These are phyloP conservation scores for Lagopus muta DNA, from an alignment of 2,113 vertebrate genomes.

Conservation along the genomic window DNA sequence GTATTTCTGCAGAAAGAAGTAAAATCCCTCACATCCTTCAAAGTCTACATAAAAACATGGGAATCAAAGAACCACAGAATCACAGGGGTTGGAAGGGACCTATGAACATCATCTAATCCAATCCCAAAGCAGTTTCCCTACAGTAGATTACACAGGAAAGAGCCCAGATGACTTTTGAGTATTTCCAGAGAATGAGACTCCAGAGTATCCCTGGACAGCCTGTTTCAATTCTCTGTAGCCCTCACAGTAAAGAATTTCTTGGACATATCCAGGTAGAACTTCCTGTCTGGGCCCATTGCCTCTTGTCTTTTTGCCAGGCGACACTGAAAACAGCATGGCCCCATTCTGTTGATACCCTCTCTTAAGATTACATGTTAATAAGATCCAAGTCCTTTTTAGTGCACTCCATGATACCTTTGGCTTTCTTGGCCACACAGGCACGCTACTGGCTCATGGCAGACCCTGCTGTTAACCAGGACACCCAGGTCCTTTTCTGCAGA, in stretches of 20 bases:
- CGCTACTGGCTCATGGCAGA: background rate
- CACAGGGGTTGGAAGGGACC: no score
- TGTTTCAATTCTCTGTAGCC: background rate
- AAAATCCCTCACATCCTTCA: background rate
- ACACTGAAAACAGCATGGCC: background rate
- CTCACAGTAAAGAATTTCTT: background rate
- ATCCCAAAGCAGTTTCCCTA: background rate
- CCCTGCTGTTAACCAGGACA: background rate
- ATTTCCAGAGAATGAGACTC: background rate
- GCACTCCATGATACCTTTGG: background rate
- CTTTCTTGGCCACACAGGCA: background rate
- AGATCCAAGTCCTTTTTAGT: no score
- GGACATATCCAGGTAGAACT: background rate
- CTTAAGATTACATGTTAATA: no score
- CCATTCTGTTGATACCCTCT: background rate
- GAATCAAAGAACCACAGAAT: background rate
- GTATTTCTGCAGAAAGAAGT: background rate
- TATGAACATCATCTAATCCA: background rate
- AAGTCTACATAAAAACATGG: background rate
- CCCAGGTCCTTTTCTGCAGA: background rate
- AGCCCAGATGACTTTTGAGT: background rate
- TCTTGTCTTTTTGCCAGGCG: no score
- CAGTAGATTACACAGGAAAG: background rate
- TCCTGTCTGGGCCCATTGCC: background rate
- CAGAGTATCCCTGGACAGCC: background rate